Base-by-base conservation (phyloP, 2,797 vertebrate species). In the Gorsachius magnificus region DNA sequence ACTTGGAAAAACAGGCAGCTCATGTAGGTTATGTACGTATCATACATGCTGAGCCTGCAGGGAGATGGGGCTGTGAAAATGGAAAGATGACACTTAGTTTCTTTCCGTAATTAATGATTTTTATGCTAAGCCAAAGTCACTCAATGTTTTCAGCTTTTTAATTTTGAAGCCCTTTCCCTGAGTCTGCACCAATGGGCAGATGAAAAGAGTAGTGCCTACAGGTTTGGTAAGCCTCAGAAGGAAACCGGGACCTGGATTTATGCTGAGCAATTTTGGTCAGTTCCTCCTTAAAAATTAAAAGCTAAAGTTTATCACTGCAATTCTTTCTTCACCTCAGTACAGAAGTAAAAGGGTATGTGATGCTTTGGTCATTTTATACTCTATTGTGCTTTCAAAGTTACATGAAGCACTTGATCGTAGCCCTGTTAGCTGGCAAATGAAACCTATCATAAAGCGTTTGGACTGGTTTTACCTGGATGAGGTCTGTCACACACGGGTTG, bases 261-360 rank as follows among this genome's bases (percentile, higher is more conserved):
- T 54, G 57, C 28, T 63, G 36, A 70, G 36, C 0, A 0, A 26
- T 46, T 89, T 90, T 77, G 26, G 6, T 48, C n/a, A 22, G 11
- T 57, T 78, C 21, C 15, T 36, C 20, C 11, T 69, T 54, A 54
- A 71, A 85, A 26, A 74, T 12, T n/a, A 61, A 87, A 85, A 50
- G 20, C 51, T 36, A 14, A 83, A 64, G 11, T 25, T 85, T 58
- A 28, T 36, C 26, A 6, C 15, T 58, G 4, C 43, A 31, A 54
- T 51, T 57, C 24, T 81, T 87, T 82, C 36, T 74, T 91, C 35
- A 33, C 17, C 4, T 45, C 36, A 41, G 5, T 14, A 70, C 1
- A 4, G 9, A 64, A 5, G 3, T 33, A 41, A 48, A 70, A 61
- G 5, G 10, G 5, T 58, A 48, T 6, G 2, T 0, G 2, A 79